A percentile compares a stretch with the other conserved stretches of the same genome.
Conservation (phyloP, 2,113 vertebrate species). For the Crocuta crocuta region DNA sequence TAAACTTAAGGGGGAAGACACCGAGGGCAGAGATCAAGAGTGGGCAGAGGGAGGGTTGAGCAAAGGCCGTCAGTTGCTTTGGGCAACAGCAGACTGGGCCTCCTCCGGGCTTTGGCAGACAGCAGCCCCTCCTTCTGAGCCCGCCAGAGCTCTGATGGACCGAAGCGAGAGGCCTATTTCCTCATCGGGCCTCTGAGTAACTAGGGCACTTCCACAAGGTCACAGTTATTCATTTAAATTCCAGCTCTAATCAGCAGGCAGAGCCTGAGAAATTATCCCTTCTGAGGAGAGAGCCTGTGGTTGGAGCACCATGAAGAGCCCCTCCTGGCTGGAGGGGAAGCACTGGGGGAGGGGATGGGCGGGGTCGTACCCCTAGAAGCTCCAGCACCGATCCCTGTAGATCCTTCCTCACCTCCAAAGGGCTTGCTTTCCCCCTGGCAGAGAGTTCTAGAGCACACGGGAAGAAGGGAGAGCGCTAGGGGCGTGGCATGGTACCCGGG, state of each 20-base stretch:
- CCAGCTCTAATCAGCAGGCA: conserved; percentile 76
- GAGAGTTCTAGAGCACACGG: background rate
- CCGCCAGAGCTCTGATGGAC: conserved; percentile 62
- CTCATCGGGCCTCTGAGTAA: conserved; percentile 73
- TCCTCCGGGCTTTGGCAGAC: background rate
- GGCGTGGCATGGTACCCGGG: no score
- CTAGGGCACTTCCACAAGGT: conserved; percentile 75
- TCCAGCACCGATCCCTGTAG: background rate
- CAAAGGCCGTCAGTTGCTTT: background rate
- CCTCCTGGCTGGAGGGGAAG: background rate
- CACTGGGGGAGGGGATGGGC: accelerated
- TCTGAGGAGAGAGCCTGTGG: conserved; percentile 55
- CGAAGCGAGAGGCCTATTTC: conserved; percentile 67
- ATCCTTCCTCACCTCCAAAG: background rate
- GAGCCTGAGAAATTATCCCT: conserved; percentile 74
- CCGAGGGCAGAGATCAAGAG: background rate
- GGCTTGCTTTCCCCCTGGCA: background rate
- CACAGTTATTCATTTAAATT: conserved; percentile 78
- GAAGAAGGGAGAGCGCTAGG: background rate
- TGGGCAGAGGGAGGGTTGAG: background rate
- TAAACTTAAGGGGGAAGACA: background rate
- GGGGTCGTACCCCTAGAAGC: background rate
- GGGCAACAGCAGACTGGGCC: background rate
- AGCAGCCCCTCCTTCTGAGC: background rate
- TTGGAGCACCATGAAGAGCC: conserved; percentile 14